These are phyloP conservation scores for Aporrectodea caliginosa DNA, from an alignment of 1,140 invertebrate genomes.

Conservation along the genomic window DNA sequence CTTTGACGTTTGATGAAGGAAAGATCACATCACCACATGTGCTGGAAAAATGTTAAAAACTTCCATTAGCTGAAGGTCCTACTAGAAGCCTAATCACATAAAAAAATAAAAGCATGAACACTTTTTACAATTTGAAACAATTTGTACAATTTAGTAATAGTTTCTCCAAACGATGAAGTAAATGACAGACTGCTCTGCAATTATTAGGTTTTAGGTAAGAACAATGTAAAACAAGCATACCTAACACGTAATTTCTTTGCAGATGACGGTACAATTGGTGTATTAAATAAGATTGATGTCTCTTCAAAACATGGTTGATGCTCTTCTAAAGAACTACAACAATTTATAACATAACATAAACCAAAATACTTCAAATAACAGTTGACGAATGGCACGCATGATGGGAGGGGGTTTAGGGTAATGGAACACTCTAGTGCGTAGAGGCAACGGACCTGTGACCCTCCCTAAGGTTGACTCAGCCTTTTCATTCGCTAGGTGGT, in stretches of 20 bases:
- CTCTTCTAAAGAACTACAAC: background rate
- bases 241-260: background rate
- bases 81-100: background rate
- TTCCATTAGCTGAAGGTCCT: background rate
- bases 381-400: too few relatives aligned
- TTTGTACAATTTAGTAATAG: background rate
- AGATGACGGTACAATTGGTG: background rate
- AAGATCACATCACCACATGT: background rate
- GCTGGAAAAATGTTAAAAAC: background rate
- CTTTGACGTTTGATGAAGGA: background rate
- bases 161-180: background rate
- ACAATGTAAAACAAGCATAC: background rate
- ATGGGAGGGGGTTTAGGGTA: background rate
- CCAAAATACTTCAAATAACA: background rate
- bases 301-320: background rate
- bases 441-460: too few relatives aligned
- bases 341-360: background rate
- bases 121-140: too few relatives aligned
- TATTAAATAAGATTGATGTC: background rate
- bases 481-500: background rate
- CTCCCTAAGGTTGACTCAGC: background rate
- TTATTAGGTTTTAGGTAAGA: background rate
- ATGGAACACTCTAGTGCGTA: background rate
- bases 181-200: background rate
- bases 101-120: background rate